Base-by-base conservation (phyloP, 2,797 vertebrate genomes). In the Pipistrellus nathusii region DNA sequence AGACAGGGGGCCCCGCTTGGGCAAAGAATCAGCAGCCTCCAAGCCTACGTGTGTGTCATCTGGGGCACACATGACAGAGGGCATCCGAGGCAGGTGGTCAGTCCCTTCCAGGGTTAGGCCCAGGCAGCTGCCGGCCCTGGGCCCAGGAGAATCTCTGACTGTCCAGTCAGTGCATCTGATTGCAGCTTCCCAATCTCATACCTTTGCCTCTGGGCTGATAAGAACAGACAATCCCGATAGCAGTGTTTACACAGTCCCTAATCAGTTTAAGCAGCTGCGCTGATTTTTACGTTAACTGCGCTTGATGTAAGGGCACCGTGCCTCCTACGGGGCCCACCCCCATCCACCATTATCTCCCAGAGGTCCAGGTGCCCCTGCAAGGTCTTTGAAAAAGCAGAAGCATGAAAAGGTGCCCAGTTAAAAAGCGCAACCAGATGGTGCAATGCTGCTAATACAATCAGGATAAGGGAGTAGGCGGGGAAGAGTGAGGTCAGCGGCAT, bases 231-330 rank as follows among this genome's bases (percentile, higher is more conserved):
- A 46, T 91, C 85, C 71, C 57, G 96, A 97, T 94, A 97, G 62
- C 14, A 1, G 10, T 97, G 78, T 97, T 97, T 96, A 88, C 93
- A 94, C 66, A 97, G 85, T 55, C 75, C 55, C 68, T 90, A 71
- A 96, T 97, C 51, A n/a, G 90, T 93, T 76, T 84, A 77, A 95
- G 93, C 83, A 95, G 80, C 88, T 1, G 17, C 68, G 27, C 95
- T 90, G 95, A 96, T 96, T 96, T 95, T 48, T 88, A 82, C 95
- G 78, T 88, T 86, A 88, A 84, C 25, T 78, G 41, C 0, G 30
- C 18, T 6, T 10, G 35, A 2, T 6, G 35, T 5, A 0, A 53
- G 91, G 92, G 94, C 95, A 64, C 46, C 0, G 0, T 91, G 93
- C 97, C 97, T 96, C 85, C 59, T 32, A 21, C 15, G 48, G 82